Percentiles rank a stretch among this genome's conserved stretches.
phyloP scores from a whole-genome alignment of 2,888 invertebrate species.

The Autographa gamma region DNA sequence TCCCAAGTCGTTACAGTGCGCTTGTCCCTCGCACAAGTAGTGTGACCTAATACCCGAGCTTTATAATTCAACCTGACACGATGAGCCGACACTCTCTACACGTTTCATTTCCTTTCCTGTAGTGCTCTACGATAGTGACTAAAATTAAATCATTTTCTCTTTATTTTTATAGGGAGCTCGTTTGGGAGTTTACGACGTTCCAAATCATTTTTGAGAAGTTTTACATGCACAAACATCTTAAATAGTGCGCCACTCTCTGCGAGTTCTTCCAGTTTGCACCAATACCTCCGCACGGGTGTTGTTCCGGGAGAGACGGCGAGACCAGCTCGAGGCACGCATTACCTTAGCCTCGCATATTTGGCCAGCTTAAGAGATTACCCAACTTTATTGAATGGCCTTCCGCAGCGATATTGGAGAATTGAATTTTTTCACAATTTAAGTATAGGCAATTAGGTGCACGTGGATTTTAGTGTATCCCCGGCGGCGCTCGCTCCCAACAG shows the following conservation, averaged over 20 bases:
- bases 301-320: background rate
- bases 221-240: background rate
- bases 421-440: constrained; percentile 51
- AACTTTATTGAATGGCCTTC: constrained; percentile 56
- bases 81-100: constrained; percentile 3
- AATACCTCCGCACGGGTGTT: background rate
- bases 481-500: constrained; percentile 2
- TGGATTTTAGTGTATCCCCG: constrained; percentile 31
- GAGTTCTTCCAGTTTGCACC: too few relatives aligned
- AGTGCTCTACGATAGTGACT: background rate
- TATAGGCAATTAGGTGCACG: constrained; percentile 52
- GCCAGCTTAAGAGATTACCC: constrained; percentile 66
- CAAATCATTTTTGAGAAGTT: background rate
- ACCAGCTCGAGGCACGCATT: constrained; percentile 28
- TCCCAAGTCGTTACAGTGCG: constrained; percentile 24
- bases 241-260: too few relatives aligned
- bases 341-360: constrained; percentile 62
- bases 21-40: background rate
- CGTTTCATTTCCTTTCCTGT: constrained; percentile 1
- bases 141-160: background rate
- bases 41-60: background rate
- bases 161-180: background rate
- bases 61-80: background rate
- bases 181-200: background rate
- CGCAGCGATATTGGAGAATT: constrained; percentile 41